Evolutionary conservation across 2,888 invertebrate genomes (phyloP).

Genomic region (Poecilobothrus nobilitatus): DNA sequence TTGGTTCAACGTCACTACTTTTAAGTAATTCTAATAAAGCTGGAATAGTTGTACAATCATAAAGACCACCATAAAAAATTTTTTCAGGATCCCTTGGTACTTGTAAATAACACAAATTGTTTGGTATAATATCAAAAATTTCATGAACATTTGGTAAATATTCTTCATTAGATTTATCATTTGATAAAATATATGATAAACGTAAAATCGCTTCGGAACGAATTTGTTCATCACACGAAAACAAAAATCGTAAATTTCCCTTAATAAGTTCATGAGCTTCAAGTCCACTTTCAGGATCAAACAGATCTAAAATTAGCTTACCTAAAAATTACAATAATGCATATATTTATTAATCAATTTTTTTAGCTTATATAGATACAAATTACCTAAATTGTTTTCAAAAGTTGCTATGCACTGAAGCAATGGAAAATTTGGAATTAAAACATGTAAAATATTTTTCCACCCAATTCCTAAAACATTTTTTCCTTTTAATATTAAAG

Average conservation of each 20-base stretch:
- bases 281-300: constrained; percentile 33
- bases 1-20: constrained; percentile 31
- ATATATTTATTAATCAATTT: neutral
- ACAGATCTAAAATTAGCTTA: constrained; percentile 26
- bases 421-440: constrained; percentile 33
- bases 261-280: constrained; percentile 28
- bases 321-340: constrained; percentile 15
- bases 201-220: constrained; percentile 33
- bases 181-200: constrained; percentile 30
- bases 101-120: constrained; percentile 31
- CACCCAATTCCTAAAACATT: constrained; percentile 27
- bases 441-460: constrained; percentile 26
- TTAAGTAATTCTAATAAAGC: constrained; percentile 33
- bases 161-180: constrained; percentile 23
- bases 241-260: constrained; percentile 35
- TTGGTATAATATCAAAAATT: constrained; percentile 29
- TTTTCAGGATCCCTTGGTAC: constrained; percentile 27
- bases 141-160: constrained; percentile 29
- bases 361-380: neutral
- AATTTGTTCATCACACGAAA: constrained; percentile 26
- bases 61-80: constrained; percentile 29
- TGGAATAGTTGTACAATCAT: constrained; percentile 25
- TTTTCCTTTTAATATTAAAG: constrained; percentile 32
- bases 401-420: constrained; percentile 28
- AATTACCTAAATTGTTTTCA: constrained; percentile 22